Evolutionary conservation across 53 echinoderm and acorn worm species (phyloP).

Genomic region (Apostichopus leukothele): DNA sequence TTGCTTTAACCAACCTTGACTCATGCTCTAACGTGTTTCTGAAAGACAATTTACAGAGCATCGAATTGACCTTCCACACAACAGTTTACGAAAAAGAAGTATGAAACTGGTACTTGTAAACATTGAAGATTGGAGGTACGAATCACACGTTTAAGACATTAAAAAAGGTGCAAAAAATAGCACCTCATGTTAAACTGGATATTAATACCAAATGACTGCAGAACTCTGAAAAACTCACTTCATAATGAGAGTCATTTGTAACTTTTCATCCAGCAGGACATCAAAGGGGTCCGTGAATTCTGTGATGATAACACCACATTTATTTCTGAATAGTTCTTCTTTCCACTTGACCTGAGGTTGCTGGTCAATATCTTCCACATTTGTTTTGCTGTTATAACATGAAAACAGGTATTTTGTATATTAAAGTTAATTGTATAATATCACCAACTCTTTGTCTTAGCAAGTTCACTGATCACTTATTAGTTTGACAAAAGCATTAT

Average conservation of each 20-base stretch:
- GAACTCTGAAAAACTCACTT: conserved; percentile 13
- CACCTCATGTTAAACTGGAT: too few species aligned
- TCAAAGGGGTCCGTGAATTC: not conserved
- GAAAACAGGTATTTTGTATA: not conserved
- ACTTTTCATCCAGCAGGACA: not conserved
- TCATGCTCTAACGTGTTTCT: not conserved
- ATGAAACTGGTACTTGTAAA: too few species aligned
- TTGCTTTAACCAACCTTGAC: not conserved
- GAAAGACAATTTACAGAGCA: not conserved
- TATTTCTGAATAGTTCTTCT: conserved; percentile 65
- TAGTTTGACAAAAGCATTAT: too few species aligned
- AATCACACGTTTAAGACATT: too few species aligned
- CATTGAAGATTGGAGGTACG: too few species aligned
- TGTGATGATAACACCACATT: conserved; percentile 63
- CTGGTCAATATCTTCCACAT: conserved; percentile 4
- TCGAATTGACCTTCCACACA: too few species aligned
- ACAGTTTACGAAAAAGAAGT: too few species aligned
- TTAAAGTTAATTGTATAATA: too few species aligned
- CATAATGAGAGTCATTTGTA: not conserved
- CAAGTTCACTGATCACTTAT: too few species aligned
- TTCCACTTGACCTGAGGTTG: conserved; percentile 48
- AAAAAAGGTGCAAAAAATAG: too few species aligned
- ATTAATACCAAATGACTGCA: not conserved
- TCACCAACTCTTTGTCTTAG: too few species aligned
- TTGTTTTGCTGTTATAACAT: not conserved